Percentiles rank a stretch among this genome's conserved stretches.
Conservation (phyloP, 2,797 vertebrate genomes). For the Epinephelus coioides region DNA sequence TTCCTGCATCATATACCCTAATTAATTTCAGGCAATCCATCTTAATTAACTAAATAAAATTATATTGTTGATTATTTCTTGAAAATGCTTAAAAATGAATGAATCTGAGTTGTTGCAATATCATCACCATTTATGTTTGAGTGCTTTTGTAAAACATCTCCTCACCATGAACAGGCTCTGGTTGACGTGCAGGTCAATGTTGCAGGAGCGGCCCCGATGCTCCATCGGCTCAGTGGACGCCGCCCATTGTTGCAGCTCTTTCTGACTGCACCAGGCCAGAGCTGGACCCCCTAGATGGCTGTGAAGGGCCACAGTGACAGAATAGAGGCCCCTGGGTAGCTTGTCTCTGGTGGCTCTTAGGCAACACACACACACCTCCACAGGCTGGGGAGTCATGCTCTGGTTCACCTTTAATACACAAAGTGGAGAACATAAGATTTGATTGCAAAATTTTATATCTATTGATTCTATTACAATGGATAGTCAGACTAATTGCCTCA, state of each 20-base stretch:
- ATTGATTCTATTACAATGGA: neutral
- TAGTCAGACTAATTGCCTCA: neutral
- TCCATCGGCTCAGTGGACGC: conserved; percentile 78
- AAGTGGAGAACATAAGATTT: neutral
- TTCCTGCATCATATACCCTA: no score
- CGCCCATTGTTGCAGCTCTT: conserved; percentile 73
- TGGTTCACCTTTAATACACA: conserved; percentile 79
- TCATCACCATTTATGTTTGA: neutral
- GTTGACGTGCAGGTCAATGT: conserved; percentile 88
- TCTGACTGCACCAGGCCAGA: conserved; percentile 72
- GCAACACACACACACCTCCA: conserved; percentile 89
- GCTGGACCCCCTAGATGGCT: conserved; percentile 82
- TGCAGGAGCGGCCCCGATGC: conserved; percentile 88
- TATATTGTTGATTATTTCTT: neutral
- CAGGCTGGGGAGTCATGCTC: conserved; percentile 70
- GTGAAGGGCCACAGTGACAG: conserved; percentile 87
- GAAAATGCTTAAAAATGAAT: neutral
- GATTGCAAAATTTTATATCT: neutral
- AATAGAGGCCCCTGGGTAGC: conserved; percentile 88
- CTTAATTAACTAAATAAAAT: neutral
- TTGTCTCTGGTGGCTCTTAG: conserved; percentile 92
- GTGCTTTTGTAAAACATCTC: neutral
- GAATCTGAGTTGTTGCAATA: neutral
- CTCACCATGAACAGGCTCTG: conserved; percentile 91
- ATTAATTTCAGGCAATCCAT: neutral